Percentiles rank a stretch among this genome's conserved stretches.
Conservation (phyloP, 2,113 vertebrate species). For the Lethenteron camtschaticum region DNA sequence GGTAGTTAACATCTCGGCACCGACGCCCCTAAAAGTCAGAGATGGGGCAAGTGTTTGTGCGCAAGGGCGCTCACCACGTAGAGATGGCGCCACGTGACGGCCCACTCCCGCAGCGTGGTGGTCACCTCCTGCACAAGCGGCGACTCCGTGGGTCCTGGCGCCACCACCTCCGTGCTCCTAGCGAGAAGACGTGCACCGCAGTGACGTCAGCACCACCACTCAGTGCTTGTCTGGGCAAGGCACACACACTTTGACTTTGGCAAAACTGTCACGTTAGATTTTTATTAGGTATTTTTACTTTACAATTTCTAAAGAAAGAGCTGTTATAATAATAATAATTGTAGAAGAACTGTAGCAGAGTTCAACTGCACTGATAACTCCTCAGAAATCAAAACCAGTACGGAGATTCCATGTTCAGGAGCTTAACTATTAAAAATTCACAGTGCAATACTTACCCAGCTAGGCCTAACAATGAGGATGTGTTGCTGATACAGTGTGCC, state of each 20-base stretch:
- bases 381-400: no score
- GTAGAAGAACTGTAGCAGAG: not conserved
- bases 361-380: no score
- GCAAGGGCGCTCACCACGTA: slow-evolving; percentile 14
- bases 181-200: not conserved
- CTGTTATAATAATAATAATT: not conserved
- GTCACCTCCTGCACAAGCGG: slow-evolving; percentile 24
- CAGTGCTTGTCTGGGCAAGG: not conserved
- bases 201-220: not conserved
- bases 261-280: not conserved
- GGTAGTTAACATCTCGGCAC: no score
- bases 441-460: no score
- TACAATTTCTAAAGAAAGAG: not conserved
- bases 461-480: no score
- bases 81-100: slow-evolving; percentile 21
- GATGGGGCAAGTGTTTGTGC: no score
- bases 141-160: slow-evolving; percentile 10
- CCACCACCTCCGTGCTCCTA: not conserved
- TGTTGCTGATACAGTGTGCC: no score
- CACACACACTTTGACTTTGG: not conserved
- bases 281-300: not conserved
- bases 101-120: slow-evolving; percentile 21
- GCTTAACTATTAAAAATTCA: no score
- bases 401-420: no score
- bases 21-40: no score